Conservation (phyloP, 2,797 vertebrate species). For the Danio choprae region DNA sequence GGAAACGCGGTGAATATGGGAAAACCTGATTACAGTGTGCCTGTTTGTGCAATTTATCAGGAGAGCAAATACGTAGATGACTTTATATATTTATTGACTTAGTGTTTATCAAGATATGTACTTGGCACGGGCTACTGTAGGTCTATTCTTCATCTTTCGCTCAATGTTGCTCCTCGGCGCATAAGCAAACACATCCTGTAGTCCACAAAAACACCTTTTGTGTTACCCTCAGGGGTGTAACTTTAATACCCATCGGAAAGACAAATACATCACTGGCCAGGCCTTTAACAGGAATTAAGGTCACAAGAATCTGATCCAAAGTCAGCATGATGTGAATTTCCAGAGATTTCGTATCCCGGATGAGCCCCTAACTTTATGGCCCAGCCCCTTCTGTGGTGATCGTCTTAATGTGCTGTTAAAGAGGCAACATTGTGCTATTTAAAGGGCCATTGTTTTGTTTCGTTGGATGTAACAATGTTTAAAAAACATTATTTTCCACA, state of each 20-base stretch:
- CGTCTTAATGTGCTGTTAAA: not conserved
- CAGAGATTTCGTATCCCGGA: not conserved
- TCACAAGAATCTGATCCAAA: constrained; percentile 25
- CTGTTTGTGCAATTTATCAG: not conserved
- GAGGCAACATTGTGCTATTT: not conserved
- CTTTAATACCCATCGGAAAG: constrained; percentile 44
- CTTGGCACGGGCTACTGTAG: constrained; percentile 32
- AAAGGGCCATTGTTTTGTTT: no score
- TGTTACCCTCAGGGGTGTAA: constrained; percentile 37
- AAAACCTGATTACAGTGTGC: not conserved
- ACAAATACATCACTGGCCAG: constrained; percentile 34
- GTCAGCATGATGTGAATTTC: not conserved
- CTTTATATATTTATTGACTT: constrained; percentile 17
- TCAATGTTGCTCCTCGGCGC: constrained; percentile 11
- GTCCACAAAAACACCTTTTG: constrained; percentile 44
- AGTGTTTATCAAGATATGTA: not conserved
- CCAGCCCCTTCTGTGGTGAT: not conserved
- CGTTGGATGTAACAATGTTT: no score
- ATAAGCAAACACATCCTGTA: constrained; percentile 42
- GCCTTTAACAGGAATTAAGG: constrained; percentile 40
- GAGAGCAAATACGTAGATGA: not conserved
- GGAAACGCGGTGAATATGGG: not conserved
- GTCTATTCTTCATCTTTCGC: constrained; percentile 25
- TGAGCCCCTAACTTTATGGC: not conserved
- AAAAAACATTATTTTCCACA: no score